A percentile compares a stretch with the other conserved stretches of the same genome.
Evolutionary conservation across 2,113 vertebrate species (phyloP).

Genomic region (Microcebus jonahi): DNA sequence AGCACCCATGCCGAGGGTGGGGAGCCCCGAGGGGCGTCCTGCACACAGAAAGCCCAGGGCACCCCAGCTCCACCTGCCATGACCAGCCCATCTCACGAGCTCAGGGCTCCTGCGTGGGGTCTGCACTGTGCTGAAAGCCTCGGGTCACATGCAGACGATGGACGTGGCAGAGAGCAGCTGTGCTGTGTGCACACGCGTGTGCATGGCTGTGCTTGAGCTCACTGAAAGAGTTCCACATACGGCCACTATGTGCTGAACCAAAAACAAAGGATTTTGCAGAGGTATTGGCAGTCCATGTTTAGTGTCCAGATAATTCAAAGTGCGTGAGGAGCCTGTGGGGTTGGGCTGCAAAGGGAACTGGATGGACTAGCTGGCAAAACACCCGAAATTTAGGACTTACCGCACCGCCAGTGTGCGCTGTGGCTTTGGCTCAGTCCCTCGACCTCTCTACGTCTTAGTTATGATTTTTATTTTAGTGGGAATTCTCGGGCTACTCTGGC

Average conservation of each 20-base stretch:
- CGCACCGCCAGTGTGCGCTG: fast-evolving
- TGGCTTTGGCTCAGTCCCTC: neutral
- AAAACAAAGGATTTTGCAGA: neutral
- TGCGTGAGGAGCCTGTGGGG: fast-evolving
- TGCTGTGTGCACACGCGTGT: fast-evolving
- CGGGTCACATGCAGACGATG: neutral
- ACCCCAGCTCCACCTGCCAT: no score
- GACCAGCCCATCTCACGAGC: neutral
- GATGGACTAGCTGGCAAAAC: neutral
- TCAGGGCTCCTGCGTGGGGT: neutral
- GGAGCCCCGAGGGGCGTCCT: neutral
- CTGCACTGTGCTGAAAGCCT: no score
- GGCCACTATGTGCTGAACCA: neutral
- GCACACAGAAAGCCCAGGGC: fast-evolving
- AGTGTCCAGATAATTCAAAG: neutral
- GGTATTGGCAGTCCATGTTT: fast-evolving
- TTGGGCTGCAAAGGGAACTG: neutral
- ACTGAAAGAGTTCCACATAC: neutral
- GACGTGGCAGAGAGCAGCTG: fast-evolving
- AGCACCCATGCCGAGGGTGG: fast-evolving
- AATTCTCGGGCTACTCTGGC: neutral
- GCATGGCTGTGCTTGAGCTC: fast-evolving
- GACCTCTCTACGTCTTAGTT: neutral
- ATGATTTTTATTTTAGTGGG: neutral
- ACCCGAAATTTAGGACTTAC: neutral